Evolutionary conservation across 1,140 invertebrate genomes (phyloP), one percentile per base, ranked within the genome.

Genomic region (Drosophila albomicans): DNA sequence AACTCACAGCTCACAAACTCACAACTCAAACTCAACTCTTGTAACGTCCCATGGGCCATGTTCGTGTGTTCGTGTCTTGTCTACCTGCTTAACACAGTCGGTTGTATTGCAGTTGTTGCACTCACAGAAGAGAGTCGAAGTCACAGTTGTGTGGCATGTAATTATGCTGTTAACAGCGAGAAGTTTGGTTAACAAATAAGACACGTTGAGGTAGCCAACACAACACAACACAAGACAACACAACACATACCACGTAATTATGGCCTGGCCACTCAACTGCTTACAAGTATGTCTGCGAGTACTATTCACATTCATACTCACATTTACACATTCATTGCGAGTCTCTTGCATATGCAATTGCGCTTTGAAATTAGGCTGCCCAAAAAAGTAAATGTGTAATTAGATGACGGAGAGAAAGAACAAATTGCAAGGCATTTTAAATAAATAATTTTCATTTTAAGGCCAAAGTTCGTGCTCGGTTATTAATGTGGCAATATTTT

Each of bases 121-220:
- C 8, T 16, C 28, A 15, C 43, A 30, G 30, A 32, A 5, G 30
- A 25, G 30, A 32, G 30, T 38, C 35, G 35, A 61, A 38, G 56
- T 62, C 25, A 35, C 61, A 64, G 35, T 64, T 46, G 51, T 75
- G 69, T 13, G 67, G 43, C 61, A 72, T 76, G 74, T 76, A 76
- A 76, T 76, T 76, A 76, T 76, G 74, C 74, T 76, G 74, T 76
- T 72, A 76, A 76, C 74, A 76, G 74, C 74, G 69, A 72, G 62
- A 72, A 76, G 68, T 76, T 76, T 72, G 68, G 68, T 76, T 76
- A 76, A 76, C 74, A 76, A 76, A 76, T 76, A 72, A 52, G 62
- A 76, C 74, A 72, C 74, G 68, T 75, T 65, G 73, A 63, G 48
- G 67, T 16, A 63, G 49, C 51, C 20, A 45, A 8, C 68, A 61